Evolutionary conservation across 2,888 invertebrate genomes (phyloP).

Genomic region (Aphodius granarius): DNA sequence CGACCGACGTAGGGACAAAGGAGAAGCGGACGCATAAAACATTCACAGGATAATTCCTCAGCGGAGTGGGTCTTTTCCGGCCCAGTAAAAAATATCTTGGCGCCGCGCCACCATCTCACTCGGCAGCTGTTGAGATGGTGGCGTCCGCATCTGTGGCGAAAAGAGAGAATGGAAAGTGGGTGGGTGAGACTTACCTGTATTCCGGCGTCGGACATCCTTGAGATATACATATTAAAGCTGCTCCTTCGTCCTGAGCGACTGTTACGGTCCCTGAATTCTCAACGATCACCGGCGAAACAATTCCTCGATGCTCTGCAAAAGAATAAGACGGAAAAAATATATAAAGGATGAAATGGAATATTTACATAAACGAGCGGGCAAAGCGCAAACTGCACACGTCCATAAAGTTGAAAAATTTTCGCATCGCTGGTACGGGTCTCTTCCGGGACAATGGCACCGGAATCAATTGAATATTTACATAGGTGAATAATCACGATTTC

Average conservation of each 20-base stretch:
- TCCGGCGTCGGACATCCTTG: slow-evolving; percentile 79
- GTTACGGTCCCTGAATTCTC: slow-evolving; percentile 71
- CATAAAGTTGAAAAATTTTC: neutral
- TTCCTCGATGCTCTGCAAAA: slow-evolving; percentile 69
- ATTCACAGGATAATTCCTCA: slow-evolving; percentile 5
- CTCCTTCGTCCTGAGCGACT: slow-evolving; percentile 73
- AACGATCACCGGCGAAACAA: slow-evolving; percentile 71
- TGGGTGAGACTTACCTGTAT: slow-evolving; percentile 62
- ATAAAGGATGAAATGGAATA: neutral
- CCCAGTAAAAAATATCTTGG: neutral
- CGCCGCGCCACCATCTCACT: neutral
- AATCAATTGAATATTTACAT: neutral
- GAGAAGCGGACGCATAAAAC: neutral
- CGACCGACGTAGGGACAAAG: neutral
- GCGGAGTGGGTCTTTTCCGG: neutral
- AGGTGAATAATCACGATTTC: neutral
- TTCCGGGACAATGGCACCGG: neutral
- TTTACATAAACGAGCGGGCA: neutral
- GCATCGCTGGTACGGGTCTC: neutral
- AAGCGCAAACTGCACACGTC: neutral
- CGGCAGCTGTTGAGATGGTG: neutral
- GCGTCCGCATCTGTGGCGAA: neutral
- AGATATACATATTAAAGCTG: slow-evolving; percentile 76
- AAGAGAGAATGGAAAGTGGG: neutral
- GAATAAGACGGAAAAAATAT: slow-evolving; percentile 24